Base-by-base conservation (phyloP, 1,140 invertebrate species). In the Ditylenchus dipsaci region DNA sequence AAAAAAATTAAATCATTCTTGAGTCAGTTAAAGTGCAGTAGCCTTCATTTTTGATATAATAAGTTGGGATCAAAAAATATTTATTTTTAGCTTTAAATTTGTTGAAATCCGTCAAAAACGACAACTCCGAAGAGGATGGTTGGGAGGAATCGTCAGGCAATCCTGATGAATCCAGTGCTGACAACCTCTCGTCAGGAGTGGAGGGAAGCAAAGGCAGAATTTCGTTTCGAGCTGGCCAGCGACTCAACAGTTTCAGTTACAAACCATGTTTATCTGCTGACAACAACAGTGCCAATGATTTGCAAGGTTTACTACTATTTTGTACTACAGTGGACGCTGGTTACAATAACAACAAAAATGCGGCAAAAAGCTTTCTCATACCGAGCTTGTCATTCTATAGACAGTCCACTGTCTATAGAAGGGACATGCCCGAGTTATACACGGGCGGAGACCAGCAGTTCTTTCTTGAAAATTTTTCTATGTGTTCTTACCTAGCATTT, bases 21-120 rank as follows among this genome's bases (percentile, higher is more conserved):
- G n/a, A n/a, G n/a, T n/a, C n/a, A n/a, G n/a, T n/a, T n/a, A n/a
- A n/a, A n/a, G n/a, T n/a, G n/a, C n/a, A n/a, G n/a, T n/a, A n/a
- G n/a, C n/a, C n/a, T n/a, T n/a, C n/a, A n/a, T n/a, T n/a, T n/a
- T 38, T 38, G 33, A 38, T 11, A 38, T 38, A 38, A 38, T n/a
- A n/a, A 38, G 3, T 38, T 38, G 11, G 33, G 11, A 38, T 38
- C 11, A 5, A 38, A 38, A 38, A 38, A 38, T 5, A 38, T 38
- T 3, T 11, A 3, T 1, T 75, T 75, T 64, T 62, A 76, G 76
- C 76, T 7, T 76, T 78, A 43, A 78, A 79, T 49, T 58, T 78
- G 7, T 68, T 78, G 9, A 77, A 78, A 26, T 69, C 62, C 11
- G 70, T 49, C 21, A 73, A 56, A 47, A 75, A 30, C 42, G 72